A percentile compares a stretch with the other conserved stretches of the same genome.
These are phyloP conservation scores for Neolamprologus ventralis DNA, from an alignment of 2,113 vertebrate genomes.

Conservation along the genomic window DNA sequence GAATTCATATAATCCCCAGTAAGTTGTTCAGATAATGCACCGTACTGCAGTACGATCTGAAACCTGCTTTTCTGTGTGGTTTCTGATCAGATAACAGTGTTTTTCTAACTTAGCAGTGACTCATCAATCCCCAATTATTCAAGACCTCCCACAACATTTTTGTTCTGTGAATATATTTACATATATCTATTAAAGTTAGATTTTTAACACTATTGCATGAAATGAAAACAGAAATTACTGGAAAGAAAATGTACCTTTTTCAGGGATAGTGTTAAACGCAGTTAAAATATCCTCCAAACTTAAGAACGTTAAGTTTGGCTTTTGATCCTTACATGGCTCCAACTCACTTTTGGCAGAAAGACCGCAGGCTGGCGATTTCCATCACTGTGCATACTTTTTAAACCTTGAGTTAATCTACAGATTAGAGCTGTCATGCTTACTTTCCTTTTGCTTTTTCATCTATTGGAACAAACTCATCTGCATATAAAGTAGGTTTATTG, in stretches of 20 bases:
- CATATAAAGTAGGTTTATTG: not conserved
- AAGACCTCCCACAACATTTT: not conserved
- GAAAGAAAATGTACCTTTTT: not conserved
- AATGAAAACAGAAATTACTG: not conserved
- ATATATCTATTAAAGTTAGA: not conserved
- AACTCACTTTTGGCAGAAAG: not conserved
- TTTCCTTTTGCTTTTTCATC: not conserved
- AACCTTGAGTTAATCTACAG: slow-evolving; percentile 16
- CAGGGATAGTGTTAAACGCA: not conserved
- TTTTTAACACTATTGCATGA: not conserved
- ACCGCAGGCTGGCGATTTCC: not conserved
- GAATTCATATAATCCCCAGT: not conserved
- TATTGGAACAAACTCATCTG: not conserved
- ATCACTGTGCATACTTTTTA: not conserved
- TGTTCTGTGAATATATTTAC: not conserved
- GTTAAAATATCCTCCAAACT: not conserved
- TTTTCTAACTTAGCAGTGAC: not conserved
- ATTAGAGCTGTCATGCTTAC: slow-evolving; percentile 4
- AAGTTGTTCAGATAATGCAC: not conserved
- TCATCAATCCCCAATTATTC: not conserved
- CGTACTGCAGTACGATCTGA: not conserved
- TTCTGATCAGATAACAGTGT: not conserved
- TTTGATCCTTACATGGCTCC: not conserved
- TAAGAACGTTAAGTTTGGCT: not conserved
- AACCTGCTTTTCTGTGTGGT: not conserved